These are phyloP conservation scores for Cotesia vestalis DNA, from an alignment of 1,140 invertebrate genomes.

Conservation along the genomic window DNA sequence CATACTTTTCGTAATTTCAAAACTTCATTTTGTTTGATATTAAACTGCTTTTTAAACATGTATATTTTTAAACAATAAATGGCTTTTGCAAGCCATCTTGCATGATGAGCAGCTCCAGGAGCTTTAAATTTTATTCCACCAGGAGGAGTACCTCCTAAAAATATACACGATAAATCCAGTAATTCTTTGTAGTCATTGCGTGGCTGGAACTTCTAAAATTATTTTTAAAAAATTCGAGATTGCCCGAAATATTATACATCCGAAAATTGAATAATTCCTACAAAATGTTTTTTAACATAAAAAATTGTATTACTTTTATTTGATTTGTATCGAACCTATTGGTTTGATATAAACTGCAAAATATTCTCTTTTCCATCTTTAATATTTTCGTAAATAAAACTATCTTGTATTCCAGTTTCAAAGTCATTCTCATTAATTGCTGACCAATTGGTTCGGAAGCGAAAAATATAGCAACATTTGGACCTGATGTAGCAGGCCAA, in stretches of 20 bases:
- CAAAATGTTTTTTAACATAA: slow-evolving; percentile 2
- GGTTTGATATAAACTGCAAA: slow-evolving; percentile 25
- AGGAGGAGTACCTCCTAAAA: no score
- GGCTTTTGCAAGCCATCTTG: no score
- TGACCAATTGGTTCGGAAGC: neutral
- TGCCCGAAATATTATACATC: neutral
- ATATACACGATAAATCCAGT: slow-evolving; percentile 56
- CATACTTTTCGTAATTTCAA: no score
- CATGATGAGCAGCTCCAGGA: no score
- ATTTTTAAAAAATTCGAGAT: slow-evolving; percentile 4
- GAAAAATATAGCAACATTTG: slow-evolving; percentile 8
- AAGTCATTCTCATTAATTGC: neutral
- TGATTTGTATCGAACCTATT: no score
- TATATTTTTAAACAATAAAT: no score
- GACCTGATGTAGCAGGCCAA: slow-evolving; percentile 42
- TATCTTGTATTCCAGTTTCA: slow-evolving; percentile 31
- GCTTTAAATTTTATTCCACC: no score
- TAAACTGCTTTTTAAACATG: no score
- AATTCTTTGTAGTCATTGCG: slow-evolving; percentile 58
- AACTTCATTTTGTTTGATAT: no score
- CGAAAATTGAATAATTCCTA: slow-evolving; percentile 13
- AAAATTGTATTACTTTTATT: slow-evolving; percentile 28
- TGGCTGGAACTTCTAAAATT: slow-evolving; percentile 3
- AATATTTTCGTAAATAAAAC: slow-evolving; percentile 20
- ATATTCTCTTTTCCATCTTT: slow-evolving; percentile 24